Evolutionary conservation across 1,140 invertebrate genomes (phyloP), one percentile per base, ranked within the genome.

Genomic region (Condylostylus longicornis): DNA sequence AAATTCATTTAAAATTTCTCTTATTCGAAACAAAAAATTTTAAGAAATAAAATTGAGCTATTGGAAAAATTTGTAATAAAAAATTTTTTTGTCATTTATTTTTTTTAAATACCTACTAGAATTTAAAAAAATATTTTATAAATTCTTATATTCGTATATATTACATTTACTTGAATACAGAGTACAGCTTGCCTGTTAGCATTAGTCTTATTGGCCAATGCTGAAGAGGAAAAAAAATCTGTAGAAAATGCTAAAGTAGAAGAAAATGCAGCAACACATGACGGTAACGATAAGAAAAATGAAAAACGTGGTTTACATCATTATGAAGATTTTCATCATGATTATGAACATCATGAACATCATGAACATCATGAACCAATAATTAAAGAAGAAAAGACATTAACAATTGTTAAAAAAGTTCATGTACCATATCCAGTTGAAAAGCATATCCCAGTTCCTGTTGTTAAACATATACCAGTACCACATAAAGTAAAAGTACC

Each of bases 331-430:
- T 57, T 60, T 32, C 49, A 53, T 29, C 49, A 42, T 17, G 40
- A 42, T 19, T 40, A 43, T 38, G 42, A 41, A 33, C 30, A 31
- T 12, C 33, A 32, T 23, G 37, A n/a, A n/a, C 50, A 61, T 35
- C 59, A 63, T 37, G 50, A 47, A 23, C 42, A 47, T 35, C 50
- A 55, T 41, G 53, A 53, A 37, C 52, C 46, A 37, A 53, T 53
- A 3, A 41, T 55, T 17, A 61, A 70, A 35, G 66, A 69, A 53
- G 63, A 75, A 35, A 83, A 83, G 60, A 77, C 77, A n/a, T 63
- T 82, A 43, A 82, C 79, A 13, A 64, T 82, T 9, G 69, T 77
- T 25, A 82, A 83, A 58, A 79, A 81, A 49, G 71, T 77, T 46
- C 62, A 68, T 38, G 58, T 71, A 6, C 74, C 72, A 2, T 69